These are phyloP conservation scores for Dryobates pubescens DNA, from an alignment of 2,797 vertebrate species.

Conservation along the genomic window DNA sequence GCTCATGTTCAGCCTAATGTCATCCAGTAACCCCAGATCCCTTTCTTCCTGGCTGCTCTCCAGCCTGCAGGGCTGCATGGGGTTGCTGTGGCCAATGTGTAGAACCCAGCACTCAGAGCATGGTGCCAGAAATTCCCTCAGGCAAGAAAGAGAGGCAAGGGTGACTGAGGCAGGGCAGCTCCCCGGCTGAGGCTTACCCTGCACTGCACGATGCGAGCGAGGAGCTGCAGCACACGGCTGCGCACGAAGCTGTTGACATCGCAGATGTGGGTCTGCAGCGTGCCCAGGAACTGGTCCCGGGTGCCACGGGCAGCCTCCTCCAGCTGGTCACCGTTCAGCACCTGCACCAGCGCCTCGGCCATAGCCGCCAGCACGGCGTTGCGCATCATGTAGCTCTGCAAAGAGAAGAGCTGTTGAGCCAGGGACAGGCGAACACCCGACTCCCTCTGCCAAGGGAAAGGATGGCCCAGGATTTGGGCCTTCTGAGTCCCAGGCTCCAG, in stretches of 20 bases:
- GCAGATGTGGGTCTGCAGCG: constrained; percentile 89
- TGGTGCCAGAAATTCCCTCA: neutral
- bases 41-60: too few species aligned
- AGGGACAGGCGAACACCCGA: neutral
- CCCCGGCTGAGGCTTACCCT: constrained; percentile 78
- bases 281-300: constrained; percentile 90
- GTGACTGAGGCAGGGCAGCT: fast-evolving
- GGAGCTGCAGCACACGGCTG: constrained; percentile 90
- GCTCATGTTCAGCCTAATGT: too few species aligned
- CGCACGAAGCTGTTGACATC: constrained; percentile 89
- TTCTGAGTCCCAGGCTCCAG: neutral
- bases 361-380: constrained; percentile 91
- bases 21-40: too few species aligned
- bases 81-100: too few species aligned
- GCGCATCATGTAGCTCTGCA: constrained; percentile 89
- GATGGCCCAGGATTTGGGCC: neutral
- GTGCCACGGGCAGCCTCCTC: constrained; percentile 86
- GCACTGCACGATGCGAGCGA: constrained; percentile 88
- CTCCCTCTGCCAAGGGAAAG: neutral
- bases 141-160: neutral
- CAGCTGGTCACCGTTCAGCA: constrained; percentile 89
- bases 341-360: constrained; percentile 87
- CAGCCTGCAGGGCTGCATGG: too few species aligned
- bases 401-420: neutral
- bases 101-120: neutral